Evolutionary conservation across 2,113 vertebrate genomes (phyloP), one percentile per base, ranked within the genome.

Genomic region (Isurus oxyrinchus): DNA sequence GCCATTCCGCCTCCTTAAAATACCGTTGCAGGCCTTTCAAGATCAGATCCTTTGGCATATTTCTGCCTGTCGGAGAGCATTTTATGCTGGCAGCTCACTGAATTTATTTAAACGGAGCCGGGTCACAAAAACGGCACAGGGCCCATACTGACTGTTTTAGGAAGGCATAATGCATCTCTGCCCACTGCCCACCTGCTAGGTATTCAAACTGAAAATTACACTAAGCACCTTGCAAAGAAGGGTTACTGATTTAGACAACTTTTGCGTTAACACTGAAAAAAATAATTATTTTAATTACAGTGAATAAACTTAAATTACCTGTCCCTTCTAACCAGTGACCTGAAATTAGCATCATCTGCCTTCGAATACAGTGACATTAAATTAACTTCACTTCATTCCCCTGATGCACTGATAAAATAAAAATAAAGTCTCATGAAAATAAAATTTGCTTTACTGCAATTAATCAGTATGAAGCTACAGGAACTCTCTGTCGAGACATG

Each of bases 311-410:
- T 72, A 27, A 95, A 95, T 95, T 66, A 53, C 23, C 67, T 55
- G 23, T 55, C 67, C 66, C 44, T 76, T 72, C 67, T 55, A 72
- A 95, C 44, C 44, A 55, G 67, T 72, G 94, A 72, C 67, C 66
- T 95, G 94, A 95, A 95, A 95, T 72, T 14, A 95, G 40, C 13
- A 16, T 55, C 94, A 35, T 72, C 67, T 35, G 21, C 25, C 66
- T 95, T 95, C 25, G 13, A 53, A 49, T 69, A 31, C 19, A 67
- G 40, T 72, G 44, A 72, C 40, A 95, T 55, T 95, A 95, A 72
- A 69, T 95, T 69, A 76, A 72, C 49, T 59, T 95, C 49, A 31
- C 94, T 95, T 95, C 94, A 95, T 27, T 95, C 27, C 67, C n/a
- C 44, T 95, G 67, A 2, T 95, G 94, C 94, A 55, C 23, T 72